A percentile compares a stretch with the other conserved stretches of the same genome.
These are phyloP conservation scores for Pegea sp. DNA, from an alignment of 23 tunicate species.

Conservation along the genomic window DNA sequence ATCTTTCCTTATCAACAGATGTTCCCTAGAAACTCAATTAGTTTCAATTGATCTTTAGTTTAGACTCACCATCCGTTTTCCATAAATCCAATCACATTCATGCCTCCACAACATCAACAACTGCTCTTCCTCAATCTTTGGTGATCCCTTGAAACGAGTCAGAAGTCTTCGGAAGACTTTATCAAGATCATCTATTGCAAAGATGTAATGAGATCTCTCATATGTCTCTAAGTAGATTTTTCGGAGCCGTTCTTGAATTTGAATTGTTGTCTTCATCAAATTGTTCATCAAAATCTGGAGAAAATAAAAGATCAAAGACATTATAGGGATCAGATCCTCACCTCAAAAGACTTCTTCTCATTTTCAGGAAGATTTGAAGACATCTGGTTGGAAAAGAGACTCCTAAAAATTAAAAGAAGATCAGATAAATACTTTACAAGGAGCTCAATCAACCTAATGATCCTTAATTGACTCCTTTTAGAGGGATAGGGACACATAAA, in stretches of 20 bases:
- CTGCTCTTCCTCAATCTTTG: conserved; percentile 35
- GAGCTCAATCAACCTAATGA: conserved; percentile 35
- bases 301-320: not conserved
- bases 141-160: conserved; percentile 24
- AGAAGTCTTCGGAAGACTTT: conserved; percentile 61
- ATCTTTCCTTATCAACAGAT: conserved; percentile 56
- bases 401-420: not conserved
- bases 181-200: conserved; percentile 70
- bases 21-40: conserved; percentile 19
- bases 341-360: no score
- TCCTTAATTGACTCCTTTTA: conserved; percentile 32
- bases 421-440: not conserved
- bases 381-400: no score
- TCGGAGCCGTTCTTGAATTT: conserved; percentile 58
- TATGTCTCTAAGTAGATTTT: conserved; percentile 57
- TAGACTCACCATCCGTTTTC: conserved; percentile 40
- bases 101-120: conserved; percentile 82
- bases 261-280: conserved; percentile 54
- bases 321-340: conserved; percentile 6
- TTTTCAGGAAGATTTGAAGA: no score
- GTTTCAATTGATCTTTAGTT: not conserved
- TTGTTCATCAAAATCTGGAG: conserved; percentile 35
- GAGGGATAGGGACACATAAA: conserved; percentile 65
- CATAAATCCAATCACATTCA: conserved; percentile 89
- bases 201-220: conserved; percentile 54